phyloP scores from a whole-genome alignment of 2,113 vertebrate genomes.

The Apodemus speciosus region DNA sequence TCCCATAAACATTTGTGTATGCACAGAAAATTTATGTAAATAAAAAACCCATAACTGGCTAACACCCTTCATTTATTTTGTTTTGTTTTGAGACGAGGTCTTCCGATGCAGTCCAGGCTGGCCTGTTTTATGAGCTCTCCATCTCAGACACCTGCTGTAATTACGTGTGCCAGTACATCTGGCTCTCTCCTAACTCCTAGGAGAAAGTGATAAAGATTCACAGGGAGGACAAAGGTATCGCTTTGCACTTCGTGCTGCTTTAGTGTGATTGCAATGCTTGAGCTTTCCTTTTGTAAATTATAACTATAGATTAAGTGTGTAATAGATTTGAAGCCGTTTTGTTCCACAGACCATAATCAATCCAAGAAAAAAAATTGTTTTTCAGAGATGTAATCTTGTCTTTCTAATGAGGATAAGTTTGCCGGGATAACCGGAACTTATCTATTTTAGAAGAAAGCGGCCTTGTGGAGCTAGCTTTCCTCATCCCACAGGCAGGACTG shows the following conservation, averaged over 20 bases:
- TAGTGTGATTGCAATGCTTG: neutral
- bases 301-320: neutral
- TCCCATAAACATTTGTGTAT: neutral
- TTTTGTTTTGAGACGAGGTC: neutral
- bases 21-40: neutral
- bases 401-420: conserved; percentile 11
- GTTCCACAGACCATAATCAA: neutral
- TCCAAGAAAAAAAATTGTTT: conserved; percentile 53
- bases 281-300: conserved; percentile 22
- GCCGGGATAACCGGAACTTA: neutral
- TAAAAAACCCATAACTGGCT: neutral
- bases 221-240: neutral
- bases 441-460: neutral
- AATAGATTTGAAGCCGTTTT: neutral
- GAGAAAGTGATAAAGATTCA: conserved; percentile 23
- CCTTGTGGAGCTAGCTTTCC: neutral
- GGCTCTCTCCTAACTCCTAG: neutral
- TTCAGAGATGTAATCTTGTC: neutral
- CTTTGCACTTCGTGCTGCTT: neutral
- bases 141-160: neutral
- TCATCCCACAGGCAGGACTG: neutral
- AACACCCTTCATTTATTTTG: neutral
- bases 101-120: neutral
- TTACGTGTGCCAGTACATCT: neutral
- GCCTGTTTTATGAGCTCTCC: neutral